Evolutionary conservation across 1,140 invertebrate genomes (phyloP), one percentile per base, ranked within the genome.

Genomic region (Lysiphlebus fabarum): DNA sequence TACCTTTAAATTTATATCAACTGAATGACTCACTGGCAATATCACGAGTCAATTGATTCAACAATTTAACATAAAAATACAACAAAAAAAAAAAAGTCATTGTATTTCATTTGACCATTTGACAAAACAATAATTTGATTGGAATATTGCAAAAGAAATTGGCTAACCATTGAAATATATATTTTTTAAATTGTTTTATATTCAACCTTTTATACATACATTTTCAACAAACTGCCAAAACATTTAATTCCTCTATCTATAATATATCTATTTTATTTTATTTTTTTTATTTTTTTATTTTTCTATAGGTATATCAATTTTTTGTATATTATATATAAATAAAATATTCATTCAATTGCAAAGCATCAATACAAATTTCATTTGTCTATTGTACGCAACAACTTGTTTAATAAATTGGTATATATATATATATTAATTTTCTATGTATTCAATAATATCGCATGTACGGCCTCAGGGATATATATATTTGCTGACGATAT

Each of bases 51-150:
- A 56, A 47, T 53, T 56, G 47, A 42, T 17, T 41, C 48, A 33
- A 34, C 17, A 26, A 26, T 26, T 26, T 26, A 49, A 36, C 36
- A 34, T 17, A 53, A 67, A 64, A 69, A 68, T 66, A 67, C 67
- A 70, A 72, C 72, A 72, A 69, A 71, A 77, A 75, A 75, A 77
- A 43, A 67, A 70, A 64, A 65, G 65, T 68, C 63, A 79, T 78
- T 79, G 74, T 75, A 65, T 63, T 71, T 63, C 74, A 66, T 64
- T 76, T 69, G 70, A 77, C 71, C 75, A 71, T 71, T 26, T 65
- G 75, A 71, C 70, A 72, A 78, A 51, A 76, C 75, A 69, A 69
- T 73, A 77, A 77, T 69, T 71, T 71, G 70, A 77, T 76, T 77
- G 73, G 17, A 66, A 69, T 47, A 9, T 34, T 14, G 47, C 9